phyloP scores from a whole-genome alignment of 2,888 invertebrate genomes.

The Helicoverpa assulta region DNA sequence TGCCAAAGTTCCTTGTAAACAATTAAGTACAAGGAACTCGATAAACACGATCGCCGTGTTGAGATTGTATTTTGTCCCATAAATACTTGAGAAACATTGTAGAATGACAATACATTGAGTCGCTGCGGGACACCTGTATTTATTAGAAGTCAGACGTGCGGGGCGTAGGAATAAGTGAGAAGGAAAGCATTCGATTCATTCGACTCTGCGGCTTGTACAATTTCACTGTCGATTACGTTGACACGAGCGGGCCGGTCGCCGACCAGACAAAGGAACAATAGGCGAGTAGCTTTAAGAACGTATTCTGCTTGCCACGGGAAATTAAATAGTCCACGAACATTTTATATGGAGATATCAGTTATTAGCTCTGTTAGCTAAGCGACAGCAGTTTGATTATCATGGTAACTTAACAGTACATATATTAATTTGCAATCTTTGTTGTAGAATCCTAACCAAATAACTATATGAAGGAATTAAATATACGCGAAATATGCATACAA shows the following conservation, averaged over 20 bases:
- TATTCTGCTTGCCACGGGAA: conserved; percentile 29
- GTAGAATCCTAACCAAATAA: background rate
- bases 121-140: conserved; percentile 44
- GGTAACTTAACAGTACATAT: conserved; percentile 6
- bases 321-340: conserved; percentile 18
- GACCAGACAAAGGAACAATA: conserved; percentile 45
- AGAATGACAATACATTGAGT: conserved; percentile 29
- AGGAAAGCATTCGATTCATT: conserved; percentile 40
- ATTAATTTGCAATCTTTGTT: background rate
- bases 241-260: conserved; percentile 34
- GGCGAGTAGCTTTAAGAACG: conserved; percentile 19
- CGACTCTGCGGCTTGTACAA: conserved; percentile 41
- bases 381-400: background rate
- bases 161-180: conserved; percentile 43
- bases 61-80: conserved; percentile 43
- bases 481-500: conserved; percentile 1
- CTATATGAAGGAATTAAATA: conserved; percentile 3
- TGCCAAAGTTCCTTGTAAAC: conserved; percentile 50
- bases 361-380: background rate
- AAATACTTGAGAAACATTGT: conserved; percentile 37
- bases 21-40: conserved; percentile 55
- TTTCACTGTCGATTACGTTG: conserved; percentile 63
- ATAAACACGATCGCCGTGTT: conserved; percentile 50
- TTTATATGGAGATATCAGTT: background rate
- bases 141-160: conserved; percentile 34